Evolutionary conservation across 2,888 invertebrate genomes (phyloP).

Genomic region (Scrobipalpa atriplicella): DNA sequence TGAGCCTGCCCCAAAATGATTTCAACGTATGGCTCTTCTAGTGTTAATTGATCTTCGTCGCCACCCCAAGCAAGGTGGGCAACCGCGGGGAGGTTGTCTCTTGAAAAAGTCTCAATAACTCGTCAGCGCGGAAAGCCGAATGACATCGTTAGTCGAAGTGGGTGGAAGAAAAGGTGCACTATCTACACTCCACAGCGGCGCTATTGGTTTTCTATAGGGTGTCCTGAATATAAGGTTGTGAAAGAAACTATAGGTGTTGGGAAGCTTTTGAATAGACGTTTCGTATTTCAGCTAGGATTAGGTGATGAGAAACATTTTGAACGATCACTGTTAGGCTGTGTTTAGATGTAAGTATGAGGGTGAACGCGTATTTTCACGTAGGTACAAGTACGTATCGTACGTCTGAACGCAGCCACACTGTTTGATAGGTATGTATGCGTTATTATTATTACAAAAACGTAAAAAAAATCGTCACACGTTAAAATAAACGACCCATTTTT

Average conservation of each 20-base stretch:
- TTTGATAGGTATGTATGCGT: too few relatives aligned
- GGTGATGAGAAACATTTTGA: too few relatives aligned
- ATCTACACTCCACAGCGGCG: slow-evolving; percentile 59
- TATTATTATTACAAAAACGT: too few relatives aligned
- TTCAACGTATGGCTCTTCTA: not conserved
- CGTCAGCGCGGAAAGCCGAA: slow-evolving; percentile 75
- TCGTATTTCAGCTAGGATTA: not conserved
- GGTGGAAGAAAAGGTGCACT: slow-evolving; percentile 79
- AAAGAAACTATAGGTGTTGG: not conserved
- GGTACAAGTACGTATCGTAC: too few relatives aligned
- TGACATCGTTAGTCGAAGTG: slow-evolving; percentile 81
- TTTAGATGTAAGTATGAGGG: too few relatives aligned
- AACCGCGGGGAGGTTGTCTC: slow-evolving; percentile 51
- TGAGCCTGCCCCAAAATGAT: not conserved
- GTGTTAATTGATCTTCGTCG: not conserved
- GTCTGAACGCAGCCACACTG: too few relatives aligned
- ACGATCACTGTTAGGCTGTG: too few relatives aligned
- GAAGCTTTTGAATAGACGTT: not conserved
- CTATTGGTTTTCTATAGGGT: slow-evolving; percentile 16
- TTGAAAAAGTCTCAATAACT: slow-evolving; percentile 82
- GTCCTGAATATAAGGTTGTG: not conserved
- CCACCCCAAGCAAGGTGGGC: slow-evolving; percentile 10
- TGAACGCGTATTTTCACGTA: too few relatives aligned
- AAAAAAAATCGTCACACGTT: too few relatives aligned
- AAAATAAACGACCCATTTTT: too few relatives aligned